phyloP scores from a whole-genome alignment of 2,888 invertebrate species.

The Dolichopus griseipennis region DNA sequence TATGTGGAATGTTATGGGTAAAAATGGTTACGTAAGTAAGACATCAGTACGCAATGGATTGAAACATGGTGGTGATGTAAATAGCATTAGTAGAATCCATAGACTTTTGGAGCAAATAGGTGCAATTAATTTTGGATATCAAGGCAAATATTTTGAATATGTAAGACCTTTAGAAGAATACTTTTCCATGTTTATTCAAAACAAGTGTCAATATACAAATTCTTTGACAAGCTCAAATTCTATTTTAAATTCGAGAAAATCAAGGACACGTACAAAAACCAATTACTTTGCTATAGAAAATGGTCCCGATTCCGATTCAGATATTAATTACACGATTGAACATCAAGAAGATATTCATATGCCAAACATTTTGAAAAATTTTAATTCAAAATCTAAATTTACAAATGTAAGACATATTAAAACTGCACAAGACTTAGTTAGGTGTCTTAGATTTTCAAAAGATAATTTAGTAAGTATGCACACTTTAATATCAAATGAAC shows the following conservation, averaged over 20 bases:
- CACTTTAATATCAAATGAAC: not conserved
- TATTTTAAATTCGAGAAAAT: not conserved
- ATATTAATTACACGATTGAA: slow-evolving; percentile 23
- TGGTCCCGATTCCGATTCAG: slow-evolving; percentile 7
- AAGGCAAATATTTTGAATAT: slow-evolving; percentile 38
- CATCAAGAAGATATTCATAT: slow-evolving; percentile 18
- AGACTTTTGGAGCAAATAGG: slow-evolving; percentile 53
- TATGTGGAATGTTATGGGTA: slow-evolving; percentile 43
- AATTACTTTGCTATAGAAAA: slow-evolving; percentile 9
- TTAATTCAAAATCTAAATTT: slow-evolving; percentile 8
- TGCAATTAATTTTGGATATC: slow-evolving; percentile 54
- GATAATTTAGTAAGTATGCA: slow-evolving; percentile 18
- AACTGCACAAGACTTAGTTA: slow-evolving; percentile 23
- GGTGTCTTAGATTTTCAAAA: slow-evolving; percentile 24
- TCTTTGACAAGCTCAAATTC: slow-evolving; percentile 2
- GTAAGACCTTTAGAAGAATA: slow-evolving; percentile 24
- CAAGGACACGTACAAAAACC: slow-evolving; percentile 15
- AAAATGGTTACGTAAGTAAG: slow-evolving; percentile 47
- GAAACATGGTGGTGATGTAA: slow-evolving; percentile 55
- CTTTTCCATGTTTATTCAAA: slow-evolving; percentile 19
- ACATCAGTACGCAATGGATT: slow-evolving; percentile 49
- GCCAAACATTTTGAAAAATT: slow-evolving; percentile 10
- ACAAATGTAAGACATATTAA: slow-evolving; percentile 16
- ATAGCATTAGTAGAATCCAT: slow-evolving; percentile 53
- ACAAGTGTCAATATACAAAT: not conserved